Evolutionary conservation across 2,888 invertebrate species (phyloP), one percentile per base, ranked within the genome.

Genomic region (Cactoblastis cactorum): DNA sequence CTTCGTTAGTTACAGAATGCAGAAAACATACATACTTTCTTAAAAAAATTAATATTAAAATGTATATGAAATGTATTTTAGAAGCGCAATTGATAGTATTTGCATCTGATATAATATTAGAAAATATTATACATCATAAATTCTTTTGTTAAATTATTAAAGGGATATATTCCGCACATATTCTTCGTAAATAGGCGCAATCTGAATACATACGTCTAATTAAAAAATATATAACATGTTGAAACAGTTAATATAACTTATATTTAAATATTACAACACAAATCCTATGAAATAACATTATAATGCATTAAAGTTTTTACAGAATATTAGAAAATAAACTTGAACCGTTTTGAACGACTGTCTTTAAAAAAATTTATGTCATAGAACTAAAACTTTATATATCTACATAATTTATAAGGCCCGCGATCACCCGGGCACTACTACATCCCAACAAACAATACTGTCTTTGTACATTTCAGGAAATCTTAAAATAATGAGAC

Each of bases 401-500:
- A 48, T 48, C 37, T 48, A 48, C 47, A 47, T 22, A 37, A 15
- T 43, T 43, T 43, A 43, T 43, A 43, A 43, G 17, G 14, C 17
- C 11, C 17, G 24, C n/a, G 35, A 48, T 50, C 39, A 53, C 45
- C 49, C 37, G 22, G 37, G 37, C 24, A 38, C 46, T 35, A 17
- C 50, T 47, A 49, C 51, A 49, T 53, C 53, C 57, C 53, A 51
- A 56, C 54, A 61, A 59, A 61, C 43, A 43, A 63, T 66, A 65
- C 57, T 63, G 59, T 43, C 53, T 63, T 67, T 65, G 56, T 68
- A 70, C 63, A 66, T 57, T 61, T 65, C 28, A 59, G 59, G 61
- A 53, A 55, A 60, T 63, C 49, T 53, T 53, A 62, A 57, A 55
- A 47, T 51, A 51, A 6, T 41, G 48, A 52, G 34, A 46, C 47